phyloP scores from a whole-genome alignment of 2,888 invertebrate species.

The Celastrina argiolus region DNA sequence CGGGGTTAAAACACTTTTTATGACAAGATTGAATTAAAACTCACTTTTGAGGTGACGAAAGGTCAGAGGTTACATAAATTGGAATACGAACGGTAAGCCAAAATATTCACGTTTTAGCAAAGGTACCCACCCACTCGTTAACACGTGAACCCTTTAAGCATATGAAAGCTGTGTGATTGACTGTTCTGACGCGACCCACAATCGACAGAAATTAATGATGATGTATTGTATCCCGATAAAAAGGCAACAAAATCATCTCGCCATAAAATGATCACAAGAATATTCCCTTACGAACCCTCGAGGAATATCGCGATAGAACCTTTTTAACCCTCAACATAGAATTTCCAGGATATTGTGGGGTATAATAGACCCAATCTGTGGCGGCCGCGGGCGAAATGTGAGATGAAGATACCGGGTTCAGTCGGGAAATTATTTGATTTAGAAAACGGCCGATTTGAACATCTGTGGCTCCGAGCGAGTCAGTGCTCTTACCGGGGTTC shows the following conservation, averaged over 20 bases:
- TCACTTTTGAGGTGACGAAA: too few species aligned
- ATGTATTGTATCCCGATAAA: slow-evolving; percentile 12
- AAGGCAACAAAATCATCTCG: slow-evolving; percentile 4
- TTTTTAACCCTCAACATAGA: slow-evolving; percentile 27
- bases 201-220: slow-evolving; percentile 1
- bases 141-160: background rate
- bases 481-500: too few species aligned
- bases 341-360: slow-evolving; percentile 29
- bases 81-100: too few species aligned
- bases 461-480: too few species aligned
- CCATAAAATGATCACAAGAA: slow-evolving; percentile 5
- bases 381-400: slow-evolving; percentile 22
- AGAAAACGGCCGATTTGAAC: background rate
- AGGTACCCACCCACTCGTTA: background rate
- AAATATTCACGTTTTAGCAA: background rate
- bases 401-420: slow-evolving; percentile 2
- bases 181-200: background rate
- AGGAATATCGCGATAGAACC: slow-evolving; percentile 19
- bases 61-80: too few species aligned
- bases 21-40: too few species aligned
- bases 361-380: slow-evolving; percentile 30
- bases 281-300: slow-evolving; percentile 8
- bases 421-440: background rate
- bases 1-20: too few species aligned
- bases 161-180: background rate